A percentile compares a stretch with the other conserved stretches of the same genome.
Conservation (phyloP, 2,797 vertebrate species). For the Bradypus variegatus region DNA sequence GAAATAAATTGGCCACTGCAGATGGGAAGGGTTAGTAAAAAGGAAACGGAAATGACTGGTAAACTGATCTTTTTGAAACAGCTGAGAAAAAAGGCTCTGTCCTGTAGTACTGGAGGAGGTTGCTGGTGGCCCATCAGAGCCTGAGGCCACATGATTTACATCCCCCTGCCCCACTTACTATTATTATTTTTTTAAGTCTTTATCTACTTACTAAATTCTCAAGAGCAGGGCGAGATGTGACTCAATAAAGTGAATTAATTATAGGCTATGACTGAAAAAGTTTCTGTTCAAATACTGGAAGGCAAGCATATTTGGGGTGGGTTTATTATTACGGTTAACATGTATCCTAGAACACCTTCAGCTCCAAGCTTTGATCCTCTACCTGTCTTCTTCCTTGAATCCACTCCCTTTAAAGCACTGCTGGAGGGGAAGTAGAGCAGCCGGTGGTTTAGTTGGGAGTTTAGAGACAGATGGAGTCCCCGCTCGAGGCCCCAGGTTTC, state of each 20-base stretch:
- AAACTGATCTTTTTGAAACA: neutral
- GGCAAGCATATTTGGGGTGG: neutral
- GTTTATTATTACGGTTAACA: neutral
- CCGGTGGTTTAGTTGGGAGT: neutral
- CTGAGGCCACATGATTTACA: too few species aligned
- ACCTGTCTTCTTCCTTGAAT: neutral
- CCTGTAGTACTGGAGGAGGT: too few species aligned
- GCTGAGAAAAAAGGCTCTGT: neutral
- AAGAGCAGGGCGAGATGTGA: neutral
- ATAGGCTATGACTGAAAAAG: neutral
- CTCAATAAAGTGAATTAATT: neutral
- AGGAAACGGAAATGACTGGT: neutral
- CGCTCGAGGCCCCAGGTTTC: neutral
- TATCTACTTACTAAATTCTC: neutral
- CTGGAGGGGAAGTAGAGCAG: neutral
- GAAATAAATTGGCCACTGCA: neutral
- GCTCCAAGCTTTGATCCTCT: neutral
- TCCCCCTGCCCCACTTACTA: neutral
- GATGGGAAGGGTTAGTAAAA: neutral
- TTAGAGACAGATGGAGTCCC: neutral
- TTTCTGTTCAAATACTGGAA: neutral
- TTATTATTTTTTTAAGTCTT: neutral
- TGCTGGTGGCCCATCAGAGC: too few species aligned
- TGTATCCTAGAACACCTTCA: neutral
- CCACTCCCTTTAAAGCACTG: neutral